These are phyloP conservation scores for Drosophila paulistorum DNA, from an alignment of 1,140 invertebrate species.

Conservation along the genomic window DNA sequence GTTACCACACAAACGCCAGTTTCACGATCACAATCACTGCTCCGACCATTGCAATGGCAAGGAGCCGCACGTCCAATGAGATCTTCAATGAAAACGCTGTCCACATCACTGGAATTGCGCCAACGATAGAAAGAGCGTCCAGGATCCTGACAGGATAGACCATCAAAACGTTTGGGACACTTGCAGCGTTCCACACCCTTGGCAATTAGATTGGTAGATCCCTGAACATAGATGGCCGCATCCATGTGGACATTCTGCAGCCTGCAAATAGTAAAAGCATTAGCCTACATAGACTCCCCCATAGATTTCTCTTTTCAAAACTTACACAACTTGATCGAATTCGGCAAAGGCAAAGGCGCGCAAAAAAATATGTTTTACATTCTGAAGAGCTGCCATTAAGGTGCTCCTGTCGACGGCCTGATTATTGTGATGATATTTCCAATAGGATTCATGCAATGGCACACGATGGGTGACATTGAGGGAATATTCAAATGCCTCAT, in stretches of 20 bases:
- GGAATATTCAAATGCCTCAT: slow-evolving; percentile 68
- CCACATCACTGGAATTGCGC: slow-evolving; percentile 84
- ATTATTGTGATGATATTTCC: slow-evolving; percentile 82
- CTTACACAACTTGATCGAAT: slow-evolving; percentile 86
- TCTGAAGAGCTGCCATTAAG: slow-evolving; percentile 95
- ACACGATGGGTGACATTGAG: slow-evolving; percentile 73
- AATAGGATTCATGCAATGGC: slow-evolving; percentile 86
- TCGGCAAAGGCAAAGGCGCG: slow-evolving; percentile 89
- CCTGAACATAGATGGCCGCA: slow-evolving; percentile 88
- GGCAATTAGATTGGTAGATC: slow-evolving; percentile 86
- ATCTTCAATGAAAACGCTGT: slow-evolving; percentile 78
- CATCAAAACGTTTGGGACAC: slow-evolving; percentile 91
- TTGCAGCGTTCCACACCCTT: slow-evolving; percentile 94
- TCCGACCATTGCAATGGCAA: slow-evolving; percentile 93
- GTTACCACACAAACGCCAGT: slow-evolving; percentile 93
- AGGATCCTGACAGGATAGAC: slow-evolving; percentile 94
- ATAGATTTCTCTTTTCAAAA: slow-evolving; percentile 27
- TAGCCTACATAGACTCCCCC: too few relatives aligned
- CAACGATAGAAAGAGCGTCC: slow-evolving; percentile 93
- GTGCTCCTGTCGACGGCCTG: slow-evolving; percentile 86
- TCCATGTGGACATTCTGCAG: slow-evolving; percentile 90
- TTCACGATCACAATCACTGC: slow-evolving; percentile 90
- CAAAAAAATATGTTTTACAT: slow-evolving; percentile 91
- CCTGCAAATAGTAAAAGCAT: slow-evolving; percentile 30
- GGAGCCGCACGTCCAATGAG: slow-evolving; percentile 91